phyloP scores from a whole-genome alignment of 2,888 invertebrate genomes.

The Halictus ligatus region DNA sequence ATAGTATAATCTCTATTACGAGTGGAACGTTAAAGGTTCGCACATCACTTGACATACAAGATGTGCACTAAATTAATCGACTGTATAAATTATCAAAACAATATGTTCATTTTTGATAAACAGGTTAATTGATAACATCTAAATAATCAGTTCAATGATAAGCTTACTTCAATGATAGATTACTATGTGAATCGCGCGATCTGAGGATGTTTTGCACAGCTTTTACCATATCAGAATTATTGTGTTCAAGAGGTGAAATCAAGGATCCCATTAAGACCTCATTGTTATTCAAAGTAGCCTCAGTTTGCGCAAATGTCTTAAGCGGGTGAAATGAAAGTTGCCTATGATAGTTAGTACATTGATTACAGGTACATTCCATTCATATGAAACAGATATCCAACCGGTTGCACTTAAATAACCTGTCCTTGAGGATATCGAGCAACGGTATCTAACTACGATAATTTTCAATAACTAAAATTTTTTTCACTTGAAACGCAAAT shows the following conservation, averaged over 20 bases:
- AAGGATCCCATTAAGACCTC: background rate
- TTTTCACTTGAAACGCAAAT: background rate
- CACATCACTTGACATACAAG: background rate
- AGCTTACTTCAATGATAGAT: background rate
- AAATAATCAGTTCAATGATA: background rate
- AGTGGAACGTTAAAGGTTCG: background rate
- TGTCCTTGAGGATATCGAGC: background rate
- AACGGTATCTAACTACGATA: background rate
- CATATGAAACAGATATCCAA: background rate
- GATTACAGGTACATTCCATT: conserved; percentile 2
- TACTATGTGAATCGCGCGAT: background rate
- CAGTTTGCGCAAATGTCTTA: background rate
- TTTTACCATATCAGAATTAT: background rate
- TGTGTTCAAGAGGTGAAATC: background rate
- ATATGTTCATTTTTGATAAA: background rate
- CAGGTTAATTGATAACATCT: background rate
- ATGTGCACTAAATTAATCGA: background rate
- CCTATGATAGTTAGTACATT: background rate
- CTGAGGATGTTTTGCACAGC: background rate
- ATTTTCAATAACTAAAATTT: background rate
- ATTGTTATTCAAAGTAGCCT: conserved; percentile 1
- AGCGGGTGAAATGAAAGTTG: background rate
- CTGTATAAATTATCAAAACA: background rate
- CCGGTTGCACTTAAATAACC: background rate
- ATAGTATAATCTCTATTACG: background rate